Evolutionary conservation across 2,797 vertebrate genomes (phyloP), one percentile per base, ranked within the genome.

Genomic region (Knipowitschia caucasica): DNA sequence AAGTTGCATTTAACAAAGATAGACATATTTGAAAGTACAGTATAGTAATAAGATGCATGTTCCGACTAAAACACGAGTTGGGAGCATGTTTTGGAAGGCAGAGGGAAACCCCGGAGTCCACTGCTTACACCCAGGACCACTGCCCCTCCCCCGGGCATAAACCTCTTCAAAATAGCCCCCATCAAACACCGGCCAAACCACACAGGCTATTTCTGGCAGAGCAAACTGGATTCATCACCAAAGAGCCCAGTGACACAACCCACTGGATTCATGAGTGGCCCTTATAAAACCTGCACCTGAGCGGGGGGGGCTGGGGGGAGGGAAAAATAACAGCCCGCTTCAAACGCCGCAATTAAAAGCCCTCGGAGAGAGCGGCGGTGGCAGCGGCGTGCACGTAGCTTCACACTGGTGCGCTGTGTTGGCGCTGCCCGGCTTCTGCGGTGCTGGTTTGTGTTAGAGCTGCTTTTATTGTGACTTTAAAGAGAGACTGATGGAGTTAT

Each of bases 191-290:
- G 60, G 66, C 57, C 52, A 64, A 76, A 77, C 71, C 84, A 43
- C 75, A 71, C 54, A 10, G 66, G 73, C 74, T 86, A 87, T 84
- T 86, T 87, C 76, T 81, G 84, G 88, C 80, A 85, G 80, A 86
- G 74, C 67, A 73, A 75, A 67, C 55, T 63, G 75, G 73, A 86
- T 86, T 86, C 78, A 83, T 80, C 73, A 69, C 69, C 56, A 36
- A 64, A 75, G 53, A 34, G 59, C 70, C 55, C 71, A 61, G 51
- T 73, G 62, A 80, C 80, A 83, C 80, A 83, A 84, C 60, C 49
- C 40, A 49, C 59, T 34, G 36, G 62, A 83, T 82, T 83, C 82
- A 86, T 76, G 62, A 60, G 67, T 77, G 54, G 56, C 66, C 51
- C 65, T 47, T 80, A 67, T 80, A 75, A 85, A 77, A 57, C 67